Conservation (phyloP, 53 echinoderm and acorn worm genomes). For the Antedon mediterranea region DNA sequence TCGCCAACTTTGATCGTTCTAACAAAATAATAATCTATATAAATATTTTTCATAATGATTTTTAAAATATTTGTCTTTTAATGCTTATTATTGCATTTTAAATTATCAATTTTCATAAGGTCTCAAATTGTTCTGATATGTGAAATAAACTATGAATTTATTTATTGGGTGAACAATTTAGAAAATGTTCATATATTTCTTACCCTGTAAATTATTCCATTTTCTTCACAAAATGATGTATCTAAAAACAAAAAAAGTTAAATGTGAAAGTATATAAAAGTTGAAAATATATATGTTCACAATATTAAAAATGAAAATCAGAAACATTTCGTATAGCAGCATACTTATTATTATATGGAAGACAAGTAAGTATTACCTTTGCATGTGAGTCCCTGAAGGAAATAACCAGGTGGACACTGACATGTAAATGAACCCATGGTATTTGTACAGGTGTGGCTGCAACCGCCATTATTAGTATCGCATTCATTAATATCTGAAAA, state of each 20-base stretch:
- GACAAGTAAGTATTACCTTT: not conserved
- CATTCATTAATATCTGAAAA: not conserved
- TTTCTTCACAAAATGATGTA: not conserved
- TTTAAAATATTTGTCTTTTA: no score
- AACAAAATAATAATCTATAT: not conserved
- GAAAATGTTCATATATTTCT: not conserved
- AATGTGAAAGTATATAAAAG: no score
- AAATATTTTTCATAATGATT: no score
- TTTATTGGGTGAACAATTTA: no score
- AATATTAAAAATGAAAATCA: no score
- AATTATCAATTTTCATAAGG: no score
- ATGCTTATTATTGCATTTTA: no score
- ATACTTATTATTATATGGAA: no score
- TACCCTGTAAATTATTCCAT: not conserved
- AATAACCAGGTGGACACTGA: not conserved
- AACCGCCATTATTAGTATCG: not conserved
- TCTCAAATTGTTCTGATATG: no score
- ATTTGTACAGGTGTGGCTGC: not conserved
- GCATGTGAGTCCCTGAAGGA: not conserved
- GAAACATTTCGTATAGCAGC: no score
- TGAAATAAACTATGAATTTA: no score
- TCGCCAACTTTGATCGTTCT: not conserved
- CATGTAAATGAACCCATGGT: not conserved
- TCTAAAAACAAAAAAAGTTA: not conserved
- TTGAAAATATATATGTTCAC: no score